Evolutionary conservation across 2,113 vertebrate genomes (phyloP), one percentile per base, ranked within the genome.

Genomic region (Isichthys henryi): DNA sequence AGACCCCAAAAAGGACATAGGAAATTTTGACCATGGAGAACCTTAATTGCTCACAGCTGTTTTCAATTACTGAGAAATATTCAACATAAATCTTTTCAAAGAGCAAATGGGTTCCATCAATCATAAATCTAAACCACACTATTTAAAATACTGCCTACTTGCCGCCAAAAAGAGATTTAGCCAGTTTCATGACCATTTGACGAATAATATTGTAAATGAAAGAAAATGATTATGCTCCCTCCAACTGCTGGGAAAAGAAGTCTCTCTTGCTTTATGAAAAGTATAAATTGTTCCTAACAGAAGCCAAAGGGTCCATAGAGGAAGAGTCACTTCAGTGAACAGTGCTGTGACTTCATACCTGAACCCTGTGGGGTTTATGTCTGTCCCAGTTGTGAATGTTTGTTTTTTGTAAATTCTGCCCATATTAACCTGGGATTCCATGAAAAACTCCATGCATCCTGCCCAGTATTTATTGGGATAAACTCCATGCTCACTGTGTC

Each of bases 31-130:
- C 35, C 88, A 53, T 35, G 43, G 49, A 82, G 80, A 17, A 43
- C 49, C 13, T 0, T 89, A 82, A 85, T 85, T 58, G 77, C 82
- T 85, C 88, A 85, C 88, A 84, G 88, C 88, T 89, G 88, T 48
- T 89, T 52, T 89, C 49, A 89, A 84, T 89, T 58, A 84, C 39
- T 50, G n/a, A 35, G 88, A 82, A 82, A 82, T 53, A 53, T 53
- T 83, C 23, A 62, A 53, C 27, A 39, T 84, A 21, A 17, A 53
- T 56, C 35, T 89, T 58, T 56, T 84, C 49, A 11, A 45, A 3
- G 35, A 56, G 50, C 10, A 84, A 83, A 45, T 35, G 77, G 23
- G 46, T 45, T 45, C 88, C 31, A 39, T 62, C 31, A 15, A 43
- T 58, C 56, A 43, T 23, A 66, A 88, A 88, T 88, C 87, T 85